Percentiles rank a stretch among this genome's conserved stretches.
These are phyloP conservation scores for Dinoponera quadriceps DNA, from an alignment of 1,140 invertebrate genomes.

Conservation along the genomic window DNA sequence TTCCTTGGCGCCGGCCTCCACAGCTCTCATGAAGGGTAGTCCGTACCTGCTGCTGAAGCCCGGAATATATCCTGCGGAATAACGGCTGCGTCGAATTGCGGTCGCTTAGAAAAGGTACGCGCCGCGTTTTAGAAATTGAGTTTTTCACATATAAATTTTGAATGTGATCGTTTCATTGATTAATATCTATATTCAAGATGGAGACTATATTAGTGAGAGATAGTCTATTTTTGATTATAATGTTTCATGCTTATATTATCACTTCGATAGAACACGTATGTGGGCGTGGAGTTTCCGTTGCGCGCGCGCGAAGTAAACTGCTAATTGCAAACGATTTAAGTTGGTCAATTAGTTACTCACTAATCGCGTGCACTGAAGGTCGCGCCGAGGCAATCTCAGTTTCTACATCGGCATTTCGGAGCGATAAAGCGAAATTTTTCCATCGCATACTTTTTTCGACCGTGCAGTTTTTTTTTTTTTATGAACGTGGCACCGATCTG, in stretches of 20 bases:
- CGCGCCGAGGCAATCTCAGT: background rate
- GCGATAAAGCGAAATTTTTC: constrained; percentile 16
- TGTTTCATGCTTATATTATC: too few relatives aligned
- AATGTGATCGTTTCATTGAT: too few relatives aligned
- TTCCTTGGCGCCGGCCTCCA: constrained; percentile 89
- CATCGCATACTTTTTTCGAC: background rate
- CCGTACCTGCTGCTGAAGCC: constrained; percentile 88
- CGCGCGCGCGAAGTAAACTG: constrained; percentile 1
- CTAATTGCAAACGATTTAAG: constrained; percentile 38
- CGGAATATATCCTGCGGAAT: constrained; percentile 86
- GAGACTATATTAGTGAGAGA: too few relatives aligned
- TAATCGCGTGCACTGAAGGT: constrained; percentile 38
- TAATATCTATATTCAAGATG: too few relatives aligned
- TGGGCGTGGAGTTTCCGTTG: background rate
- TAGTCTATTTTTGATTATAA: too few relatives aligned
- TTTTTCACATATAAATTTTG: background rate
- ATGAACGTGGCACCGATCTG: background rate
- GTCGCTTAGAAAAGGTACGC: background rate
- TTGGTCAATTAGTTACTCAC: constrained; percentile 32
- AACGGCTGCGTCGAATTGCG: background rate
- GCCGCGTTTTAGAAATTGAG: background rate
- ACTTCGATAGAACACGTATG: too few relatives aligned
- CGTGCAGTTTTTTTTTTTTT: background rate
- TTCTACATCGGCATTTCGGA: background rate
- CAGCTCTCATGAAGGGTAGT: constrained; percentile 89